These are phyloP conservation scores for Melanerpes formicivorus DNA, from an alignment of 2,113 vertebrate genomes.

Conservation along the genomic window DNA sequence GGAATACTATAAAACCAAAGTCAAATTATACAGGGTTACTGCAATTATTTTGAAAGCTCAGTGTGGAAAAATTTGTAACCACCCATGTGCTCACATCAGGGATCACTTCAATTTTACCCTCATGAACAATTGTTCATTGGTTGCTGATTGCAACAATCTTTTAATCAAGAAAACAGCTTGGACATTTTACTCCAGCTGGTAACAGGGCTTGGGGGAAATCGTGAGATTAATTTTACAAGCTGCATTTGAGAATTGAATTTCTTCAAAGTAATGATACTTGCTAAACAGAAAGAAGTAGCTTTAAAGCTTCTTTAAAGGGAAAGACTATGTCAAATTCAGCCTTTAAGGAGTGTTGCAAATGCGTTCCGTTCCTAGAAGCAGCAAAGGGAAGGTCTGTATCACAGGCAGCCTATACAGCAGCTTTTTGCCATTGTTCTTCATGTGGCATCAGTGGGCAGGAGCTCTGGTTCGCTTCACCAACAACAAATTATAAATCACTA, in stretches of 20 bases:
- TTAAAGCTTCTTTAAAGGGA: neutral
- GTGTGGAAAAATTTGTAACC: conserved; percentile 34
- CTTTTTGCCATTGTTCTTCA: neutral
- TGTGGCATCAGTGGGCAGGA: neutral
- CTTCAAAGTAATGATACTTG: neutral
- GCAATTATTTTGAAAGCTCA: conserved; percentile 64
- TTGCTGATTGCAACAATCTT: conserved; percentile 62
- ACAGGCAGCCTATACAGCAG: neutral
- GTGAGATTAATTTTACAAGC: conserved; percentile 15
- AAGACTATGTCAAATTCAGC: neutral
- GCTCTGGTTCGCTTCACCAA: conserved; percentile 18
- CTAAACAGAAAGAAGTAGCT: neutral
- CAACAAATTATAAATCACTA: conserved; percentile 18
- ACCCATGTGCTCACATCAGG: conserved; percentile 47
- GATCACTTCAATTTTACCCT: conserved; percentile 22
- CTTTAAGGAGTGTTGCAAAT: neutral
- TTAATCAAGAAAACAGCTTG: conserved; percentile 58
- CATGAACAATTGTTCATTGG: conserved; percentile 38
- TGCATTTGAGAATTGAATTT: neutral
- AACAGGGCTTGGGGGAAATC: neutral
- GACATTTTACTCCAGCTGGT: conserved; percentile 44
- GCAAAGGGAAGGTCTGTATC: neutral
- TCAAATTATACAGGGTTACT: conserved; percentile 26
- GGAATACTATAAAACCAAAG: conserved; percentile 27
- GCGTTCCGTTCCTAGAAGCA: neutral